These are phyloP conservation scores for Peromyscus aztecus DNA, from an alignment of 2,797 vertebrate species.

Conservation along the genomic window DNA sequence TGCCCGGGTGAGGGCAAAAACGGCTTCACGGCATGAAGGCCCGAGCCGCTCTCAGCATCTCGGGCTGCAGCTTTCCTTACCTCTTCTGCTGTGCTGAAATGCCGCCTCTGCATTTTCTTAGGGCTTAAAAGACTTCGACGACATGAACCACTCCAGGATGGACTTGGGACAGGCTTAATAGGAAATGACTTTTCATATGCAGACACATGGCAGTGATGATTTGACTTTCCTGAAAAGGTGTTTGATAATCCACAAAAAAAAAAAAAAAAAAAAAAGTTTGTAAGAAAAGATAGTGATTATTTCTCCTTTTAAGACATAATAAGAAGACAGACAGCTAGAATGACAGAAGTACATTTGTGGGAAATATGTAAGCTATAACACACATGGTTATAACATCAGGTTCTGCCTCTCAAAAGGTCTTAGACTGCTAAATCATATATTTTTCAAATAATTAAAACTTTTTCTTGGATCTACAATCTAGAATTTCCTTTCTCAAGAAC, in stretches of 20 bases:
- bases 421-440: slow-evolving; percentile 35
- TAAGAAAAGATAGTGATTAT: slow-evolving; percentile 66
- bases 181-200: slow-evolving; percentile 95
- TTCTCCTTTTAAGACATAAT: slow-evolving; percentile 66
- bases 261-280: slow-evolving; percentile 20
- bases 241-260: slow-evolving; percentile 82
- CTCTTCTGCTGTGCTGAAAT: slow-evolving; percentile 94
- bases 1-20: neutral
- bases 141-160: slow-evolving; percentile 90
- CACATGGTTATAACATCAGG: neutral
- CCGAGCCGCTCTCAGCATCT: neutral
- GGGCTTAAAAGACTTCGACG: slow-evolving; percentile 88
- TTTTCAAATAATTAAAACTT: slow-evolving; percentile 56
- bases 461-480: slow-evolving; percentile 38
- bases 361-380: neutral
- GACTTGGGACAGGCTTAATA: slow-evolving; percentile 92
- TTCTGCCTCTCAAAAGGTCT: slow-evolving; percentile 21
- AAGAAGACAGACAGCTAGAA: slow-evolving; percentile 54
- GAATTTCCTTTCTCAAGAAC: slow-evolving; percentile 20
- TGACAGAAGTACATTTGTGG: neutral
- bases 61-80: slow-evolving; percentile 85
- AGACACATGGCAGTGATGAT: slow-evolving; percentile 84
- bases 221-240: slow-evolving; percentile 84
- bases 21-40: neutral
- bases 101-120: slow-evolving; percentile 87